Percentiles rank a stretch among this genome's conserved stretches.
Conservation (phyloP, 2,888 invertebrate species). For the Cerastoderma edule region DNA sequence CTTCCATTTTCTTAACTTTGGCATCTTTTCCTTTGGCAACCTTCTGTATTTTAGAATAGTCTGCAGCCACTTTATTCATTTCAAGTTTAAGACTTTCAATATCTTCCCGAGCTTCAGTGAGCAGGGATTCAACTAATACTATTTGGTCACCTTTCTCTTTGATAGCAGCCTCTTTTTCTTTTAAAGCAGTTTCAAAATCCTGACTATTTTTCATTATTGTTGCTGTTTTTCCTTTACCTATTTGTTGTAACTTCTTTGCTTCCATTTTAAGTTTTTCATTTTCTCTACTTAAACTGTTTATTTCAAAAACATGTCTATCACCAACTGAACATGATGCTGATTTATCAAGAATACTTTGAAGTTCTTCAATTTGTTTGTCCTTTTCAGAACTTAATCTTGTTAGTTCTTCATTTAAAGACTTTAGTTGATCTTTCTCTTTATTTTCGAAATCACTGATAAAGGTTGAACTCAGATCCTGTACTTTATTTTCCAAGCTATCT, state of each 20-base stretch:
- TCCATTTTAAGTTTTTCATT: constrained; percentile 49
- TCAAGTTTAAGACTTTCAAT: constrained; percentile 37
- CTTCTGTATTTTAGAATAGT: constrained; percentile 65
- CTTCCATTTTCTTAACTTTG: constrained; percentile 67
- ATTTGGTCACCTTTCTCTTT: constrained; percentile 31
- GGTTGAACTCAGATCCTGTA: constrained; percentile 45
- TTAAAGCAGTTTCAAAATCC: constrained; percentile 54
- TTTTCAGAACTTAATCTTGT: constrained; percentile 39
- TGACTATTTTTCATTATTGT: constrained; percentile 53
- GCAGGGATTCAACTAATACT: constrained; percentile 34
- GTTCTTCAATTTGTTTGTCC: constrained; percentile 42
- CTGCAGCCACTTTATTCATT: constrained; percentile 52
- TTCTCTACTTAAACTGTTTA: constrained; percentile 39
- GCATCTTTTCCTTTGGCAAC: constrained; percentile 69
- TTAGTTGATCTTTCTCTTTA: constrained; percentile 14
- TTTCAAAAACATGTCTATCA: constrained; percentile 30
- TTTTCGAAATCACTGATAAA: constrained; percentile 2
- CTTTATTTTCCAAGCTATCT: constrained; percentile 53
- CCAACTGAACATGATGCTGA: constrained; percentile 3
- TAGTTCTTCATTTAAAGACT: constrained; percentile 31
- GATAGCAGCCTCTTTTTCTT: constrained; percentile 72
- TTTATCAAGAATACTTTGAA: constrained; percentile 6
- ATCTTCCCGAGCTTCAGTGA: constrained; percentile 28
- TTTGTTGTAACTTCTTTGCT: constrained; percentile 41
- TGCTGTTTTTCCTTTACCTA: constrained; percentile 55